Conservation (phyloP, 1,140 invertebrate species). For the Drosophila parabipectinata region DNA sequence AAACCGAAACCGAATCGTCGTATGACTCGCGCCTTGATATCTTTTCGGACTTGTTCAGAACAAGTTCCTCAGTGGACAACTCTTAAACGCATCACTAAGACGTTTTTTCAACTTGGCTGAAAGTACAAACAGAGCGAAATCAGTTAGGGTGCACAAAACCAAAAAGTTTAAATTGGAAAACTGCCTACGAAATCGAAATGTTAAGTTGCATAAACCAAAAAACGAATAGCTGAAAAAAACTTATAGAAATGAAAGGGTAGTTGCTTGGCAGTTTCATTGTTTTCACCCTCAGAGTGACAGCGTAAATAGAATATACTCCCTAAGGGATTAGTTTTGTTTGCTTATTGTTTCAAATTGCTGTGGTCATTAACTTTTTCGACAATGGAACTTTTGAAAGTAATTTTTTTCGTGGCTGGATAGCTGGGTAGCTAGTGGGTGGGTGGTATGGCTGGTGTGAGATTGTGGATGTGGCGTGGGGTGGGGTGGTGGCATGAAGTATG, state of each 20-base stretch:
- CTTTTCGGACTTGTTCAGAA: slow-evolving; percentile 55
- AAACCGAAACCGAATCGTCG: slow-evolving; percentile 62
- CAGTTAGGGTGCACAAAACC: slow-evolving; percentile 47
- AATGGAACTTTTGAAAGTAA: slow-evolving; percentile 9
- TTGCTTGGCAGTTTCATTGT: slow-evolving; percentile 52
- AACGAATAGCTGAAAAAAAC: slow-evolving; percentile 21
- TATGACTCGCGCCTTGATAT: slow-evolving; percentile 20
- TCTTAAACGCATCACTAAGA: slow-evolving; percentile 83
- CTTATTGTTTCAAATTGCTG: slow-evolving; percentile 28
- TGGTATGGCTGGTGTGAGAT: slow-evolving; percentile 10
- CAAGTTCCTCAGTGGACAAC: slow-evolving; percentile 80
- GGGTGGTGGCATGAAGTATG: slow-evolving; percentile 23
- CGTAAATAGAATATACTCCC: slow-evolving; percentile 45
- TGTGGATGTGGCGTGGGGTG: slow-evolving; percentile 17
- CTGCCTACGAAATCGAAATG: slow-evolving; percentile 54
- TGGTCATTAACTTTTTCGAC: slow-evolving; percentile 27
- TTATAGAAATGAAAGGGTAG: slow-evolving; percentile 27
- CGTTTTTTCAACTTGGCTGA: slow-evolving; percentile 83
- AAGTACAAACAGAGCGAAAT: slow-evolving; percentile 75
- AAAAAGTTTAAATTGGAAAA: slow-evolving; percentile 29
- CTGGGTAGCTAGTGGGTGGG: slow-evolving; percentile 2
- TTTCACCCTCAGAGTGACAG: slow-evolving; percentile 30
- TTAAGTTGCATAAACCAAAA: slow-evolving; percentile 39
- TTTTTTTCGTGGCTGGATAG: slow-evolving; percentile 15
- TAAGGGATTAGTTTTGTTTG: slow-evolving; percentile 42